These are phyloP conservation scores for Piliocolobus tephrosceles DNA, from an alignment of 2,113 vertebrate genomes.

Conservation along the genomic window DNA sequence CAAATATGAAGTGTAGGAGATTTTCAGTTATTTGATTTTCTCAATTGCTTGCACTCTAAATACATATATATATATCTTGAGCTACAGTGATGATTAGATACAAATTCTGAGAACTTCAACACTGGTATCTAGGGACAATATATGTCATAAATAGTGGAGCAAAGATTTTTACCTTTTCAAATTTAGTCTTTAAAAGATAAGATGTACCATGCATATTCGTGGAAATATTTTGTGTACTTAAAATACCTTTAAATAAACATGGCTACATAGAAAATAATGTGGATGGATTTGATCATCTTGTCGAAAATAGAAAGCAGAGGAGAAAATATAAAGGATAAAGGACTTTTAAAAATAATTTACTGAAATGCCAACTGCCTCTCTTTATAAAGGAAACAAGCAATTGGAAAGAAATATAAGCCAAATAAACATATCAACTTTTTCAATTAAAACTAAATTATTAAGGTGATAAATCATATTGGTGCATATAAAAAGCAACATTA, in stretches of 20 bases:
- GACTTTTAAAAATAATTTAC: constrained; percentile 11
- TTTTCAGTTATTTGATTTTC: not conserved
- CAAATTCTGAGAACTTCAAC: constrained; percentile 58
- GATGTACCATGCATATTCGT: not conserved
- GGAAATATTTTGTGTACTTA: constrained; percentile 35
- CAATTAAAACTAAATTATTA: constrained; percentile 13
- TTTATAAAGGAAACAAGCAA: constrained; percentile 5
- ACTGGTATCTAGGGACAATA: not conserved
- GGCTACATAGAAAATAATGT: constrained; percentile 31
- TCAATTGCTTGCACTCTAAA: not conserved
- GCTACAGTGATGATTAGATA: not conserved
- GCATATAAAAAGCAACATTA: constrained; percentile 23
- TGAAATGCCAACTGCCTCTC: constrained; percentile 13
- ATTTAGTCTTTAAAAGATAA: constrained; percentile 60
- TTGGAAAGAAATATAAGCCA: constrained; percentile 29
- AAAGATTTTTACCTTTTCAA: constrained; percentile 46
- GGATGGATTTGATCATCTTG: not conserved
- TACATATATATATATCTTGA: not conserved
- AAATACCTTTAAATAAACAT: constrained; percentile 41
- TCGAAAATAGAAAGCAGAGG: constrained; percentile 33
- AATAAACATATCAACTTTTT: constrained; percentile 1
- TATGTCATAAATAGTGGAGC: constrained; percentile 18
- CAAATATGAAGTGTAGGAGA: not conserved
- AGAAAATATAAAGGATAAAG: constrained; percentile 7
- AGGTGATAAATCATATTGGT: not conserved